phyloP scores from a whole-genome alignment of 2,797 vertebrate genomes.

The Molossus molossus region DNA sequence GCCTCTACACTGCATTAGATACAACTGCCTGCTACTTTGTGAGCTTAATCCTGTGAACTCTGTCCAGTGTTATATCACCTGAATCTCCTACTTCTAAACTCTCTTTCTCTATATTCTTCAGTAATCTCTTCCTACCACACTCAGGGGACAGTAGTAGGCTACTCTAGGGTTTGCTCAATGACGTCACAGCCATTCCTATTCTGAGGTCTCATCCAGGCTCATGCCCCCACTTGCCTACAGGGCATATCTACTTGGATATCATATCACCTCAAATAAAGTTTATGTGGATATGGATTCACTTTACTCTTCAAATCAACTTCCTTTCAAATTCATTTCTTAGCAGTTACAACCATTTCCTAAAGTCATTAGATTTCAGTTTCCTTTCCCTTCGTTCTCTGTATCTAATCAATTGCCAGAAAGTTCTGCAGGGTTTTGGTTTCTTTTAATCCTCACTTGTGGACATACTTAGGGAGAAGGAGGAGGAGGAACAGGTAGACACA shows the following conservation, averaged over 20 bases:
- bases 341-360: not conserved
- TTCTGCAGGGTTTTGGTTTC: not conserved
- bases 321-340: slow-evolving; percentile 44
- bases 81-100: not conserved
- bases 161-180: not conserved
- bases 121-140: not conserved
- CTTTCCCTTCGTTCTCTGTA: not conserved
- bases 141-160: not conserved
- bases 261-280: not conserved
- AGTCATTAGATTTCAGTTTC: not conserved
- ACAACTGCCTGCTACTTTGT: not conserved
- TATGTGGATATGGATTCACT: not conserved
- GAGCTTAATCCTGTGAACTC: not conserved
- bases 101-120: not conserved
- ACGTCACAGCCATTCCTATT: slow-evolving; percentile 19
- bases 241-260: not conserved
- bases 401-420: not conserved
- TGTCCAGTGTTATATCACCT: not conserved
- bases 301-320: slow-evolving; percentile 3
- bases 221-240: no score
- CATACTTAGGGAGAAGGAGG: no score
- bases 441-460: no score
- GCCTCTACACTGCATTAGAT: not conserved
- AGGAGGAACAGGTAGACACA: no score
- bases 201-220: not conserved